Evolutionary conservation across 1,140 invertebrate genomes (phyloP), one percentile per base, ranked within the genome.

Genomic region (Marisa cornuarietis): DNA sequence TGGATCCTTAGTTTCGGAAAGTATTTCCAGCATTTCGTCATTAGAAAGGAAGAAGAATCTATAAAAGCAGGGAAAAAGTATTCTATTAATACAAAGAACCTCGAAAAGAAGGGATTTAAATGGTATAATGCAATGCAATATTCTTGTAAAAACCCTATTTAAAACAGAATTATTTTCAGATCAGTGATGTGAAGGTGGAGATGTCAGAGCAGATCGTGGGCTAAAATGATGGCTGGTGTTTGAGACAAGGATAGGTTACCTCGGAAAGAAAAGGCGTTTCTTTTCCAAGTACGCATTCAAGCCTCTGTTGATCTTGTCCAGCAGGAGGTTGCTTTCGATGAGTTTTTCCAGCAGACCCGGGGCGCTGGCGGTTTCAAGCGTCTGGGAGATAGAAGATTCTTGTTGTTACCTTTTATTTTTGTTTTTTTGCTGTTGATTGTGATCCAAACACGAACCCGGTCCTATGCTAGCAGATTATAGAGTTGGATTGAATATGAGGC

Each of bases 1-100:
- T 16, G 91, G 91, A 82, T 92, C 91, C 79, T 92, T 92, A 7
- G 91, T 91, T 83, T 92, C 91, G 0, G 91, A 92, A 71, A 92
- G 83, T 81, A 92, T 92, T 86, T 92, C 91, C 78, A 92, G 81
- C 89, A 92, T 91, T 84, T 92, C 91, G 76, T 92, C 91, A 80
- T 92, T 92, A 31, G 91, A 92, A 78, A 92, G 82, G 85, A 92
- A 92, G 85, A 92, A 92, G 82, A 92, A 91, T 78, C 90, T 89
- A 80, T 7, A 63, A 20, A 63, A 63, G 62, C 3, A 63, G 18
- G n/a, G 18, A 63, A 7, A 18, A 63, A 4, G 7, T 63, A 63
- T 20, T 63, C n/a, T n/a, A 63, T 63, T 63, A n/a, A 63, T 20
- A n/a, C 62, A 18, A 18, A 63, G 1, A 63, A 63, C n/a, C n/a